These are phyloP conservation scores for Liasis olivaceus DNA, from an alignment of 2,797 vertebrate genomes.

Conservation along the genomic window DNA sequence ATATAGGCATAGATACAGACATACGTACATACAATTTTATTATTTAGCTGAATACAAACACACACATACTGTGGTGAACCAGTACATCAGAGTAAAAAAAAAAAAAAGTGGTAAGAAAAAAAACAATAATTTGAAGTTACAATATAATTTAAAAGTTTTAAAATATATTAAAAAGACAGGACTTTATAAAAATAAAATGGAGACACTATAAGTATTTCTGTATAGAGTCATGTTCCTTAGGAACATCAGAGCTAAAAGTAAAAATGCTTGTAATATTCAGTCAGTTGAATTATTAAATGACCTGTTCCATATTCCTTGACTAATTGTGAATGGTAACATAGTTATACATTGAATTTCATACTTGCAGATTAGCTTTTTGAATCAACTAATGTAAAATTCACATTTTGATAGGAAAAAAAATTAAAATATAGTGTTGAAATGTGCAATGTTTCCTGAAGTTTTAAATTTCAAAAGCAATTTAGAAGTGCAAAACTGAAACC, in stretches of 20 bases:
- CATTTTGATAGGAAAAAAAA: neutral
- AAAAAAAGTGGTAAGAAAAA: neutral
- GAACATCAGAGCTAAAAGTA: neutral
- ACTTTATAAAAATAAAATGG: neutral
- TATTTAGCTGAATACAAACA: neutral
- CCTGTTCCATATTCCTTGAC: neutral
- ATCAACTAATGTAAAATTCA: neutral
- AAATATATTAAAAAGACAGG: neutral
- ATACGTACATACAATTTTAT: neutral
- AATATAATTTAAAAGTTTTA: neutral
- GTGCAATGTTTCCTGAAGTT: neutral
- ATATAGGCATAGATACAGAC: neutral
- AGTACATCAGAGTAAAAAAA: neutral
- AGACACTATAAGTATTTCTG: neutral
- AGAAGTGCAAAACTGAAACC: neutral
- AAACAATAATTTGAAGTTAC: neutral
- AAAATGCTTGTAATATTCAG: neutral
- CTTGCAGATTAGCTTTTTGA: neutral
- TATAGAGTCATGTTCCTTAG: neutral
- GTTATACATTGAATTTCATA: neutral
- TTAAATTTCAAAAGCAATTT: neutral
- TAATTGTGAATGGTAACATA: neutral
- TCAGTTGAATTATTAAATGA: neutral
- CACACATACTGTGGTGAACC: neutral
- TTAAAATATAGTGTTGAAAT: neutral